These are phyloP conservation scores for Pomatostomus ruficeps DNA, from an alignment of 2,113 vertebrate species.

Conservation along the genomic window DNA sequence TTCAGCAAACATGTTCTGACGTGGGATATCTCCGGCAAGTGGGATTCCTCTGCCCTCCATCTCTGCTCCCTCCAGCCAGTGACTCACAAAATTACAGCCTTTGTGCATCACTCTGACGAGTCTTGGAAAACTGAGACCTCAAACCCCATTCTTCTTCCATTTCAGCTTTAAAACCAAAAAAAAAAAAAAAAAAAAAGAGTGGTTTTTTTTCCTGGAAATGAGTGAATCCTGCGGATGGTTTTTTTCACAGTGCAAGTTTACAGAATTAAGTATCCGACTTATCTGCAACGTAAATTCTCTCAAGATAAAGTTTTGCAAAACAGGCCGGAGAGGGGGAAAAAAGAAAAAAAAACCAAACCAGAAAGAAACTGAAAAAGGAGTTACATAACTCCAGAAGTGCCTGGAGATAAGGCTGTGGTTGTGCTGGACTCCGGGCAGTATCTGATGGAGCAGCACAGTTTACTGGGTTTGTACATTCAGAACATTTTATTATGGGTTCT, in stretches of 20 bases:
- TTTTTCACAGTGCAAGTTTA: neutral
- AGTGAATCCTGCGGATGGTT: neutral
- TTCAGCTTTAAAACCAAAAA: neutral
- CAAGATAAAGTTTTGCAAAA: neutral
- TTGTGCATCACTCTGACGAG: neutral
- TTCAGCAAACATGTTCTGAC: neutral
- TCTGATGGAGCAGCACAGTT: neutral
- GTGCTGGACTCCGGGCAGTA: neutral
- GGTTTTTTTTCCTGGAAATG: neutral
- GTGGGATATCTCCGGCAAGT: conserved; percentile 2
- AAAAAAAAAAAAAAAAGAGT: too few species aligned
- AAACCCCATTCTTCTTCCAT: neutral
- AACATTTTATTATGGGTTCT: conserved; percentile 53
- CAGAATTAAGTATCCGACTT: neutral
- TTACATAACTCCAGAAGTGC: neutral
- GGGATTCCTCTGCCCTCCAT: neutral
- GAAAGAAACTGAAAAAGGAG: neutral
- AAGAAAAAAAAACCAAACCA: neutral
- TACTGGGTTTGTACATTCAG: conserved; percentile 1
- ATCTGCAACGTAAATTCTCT: neutral
- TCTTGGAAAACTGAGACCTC: conserved; percentile 7
- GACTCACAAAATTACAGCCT: conserved; percentile 32
- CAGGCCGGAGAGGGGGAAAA: neutral
- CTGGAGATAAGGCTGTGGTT: neutral
- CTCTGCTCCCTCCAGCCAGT: neutral